Evolutionary conservation across 1,140 invertebrate genomes (phyloP).

Genomic region (Hydropsyche tenuis): DNA sequence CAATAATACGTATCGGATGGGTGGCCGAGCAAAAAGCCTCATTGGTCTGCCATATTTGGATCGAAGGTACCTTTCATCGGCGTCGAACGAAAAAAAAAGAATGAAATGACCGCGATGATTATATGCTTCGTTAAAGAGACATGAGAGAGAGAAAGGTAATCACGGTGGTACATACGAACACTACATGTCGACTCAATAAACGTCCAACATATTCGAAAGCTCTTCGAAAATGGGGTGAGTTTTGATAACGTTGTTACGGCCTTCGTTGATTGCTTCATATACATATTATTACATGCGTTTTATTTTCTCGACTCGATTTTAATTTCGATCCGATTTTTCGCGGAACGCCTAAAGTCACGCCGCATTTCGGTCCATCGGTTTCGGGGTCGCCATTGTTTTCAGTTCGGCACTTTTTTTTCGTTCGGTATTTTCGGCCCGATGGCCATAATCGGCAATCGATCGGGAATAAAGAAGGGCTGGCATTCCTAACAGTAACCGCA

Average conservation of each 20-base stretch:
- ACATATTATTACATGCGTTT: too few species aligned
- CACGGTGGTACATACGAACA: too few species aligned
- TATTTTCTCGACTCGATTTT: neutral
- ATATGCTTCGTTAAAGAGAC: conserved; percentile 20
- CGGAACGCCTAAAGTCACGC: conserved; percentile 12
- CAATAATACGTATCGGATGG: conserved; percentile 1
- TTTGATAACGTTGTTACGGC: too few species aligned
- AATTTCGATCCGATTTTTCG: neutral
- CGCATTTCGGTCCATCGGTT: conserved; percentile 7
- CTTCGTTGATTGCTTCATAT: too few species aligned
- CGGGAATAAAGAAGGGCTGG: conserved; percentile 20
- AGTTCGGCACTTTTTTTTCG: neutral
- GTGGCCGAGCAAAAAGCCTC: conserved; percentile 3
- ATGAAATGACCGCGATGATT: neutral
- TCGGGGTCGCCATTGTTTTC: conserved; percentile 21
- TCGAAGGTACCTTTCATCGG: conserved; percentile 1
- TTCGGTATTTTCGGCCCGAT: conserved; percentile 7
- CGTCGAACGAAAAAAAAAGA: neutral
- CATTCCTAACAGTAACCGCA: conserved; percentile 31
- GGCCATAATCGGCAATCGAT: conserved; percentile 28
- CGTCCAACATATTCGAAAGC: too few species aligned
- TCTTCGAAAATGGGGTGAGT: too few species aligned
- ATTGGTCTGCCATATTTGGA: conserved; percentile 2
- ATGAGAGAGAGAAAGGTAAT: neutral
- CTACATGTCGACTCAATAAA: too few species aligned